Base-by-base conservation (phyloP, 2,113 vertebrate species). In the Beaufortia kweichowensis region DNA sequence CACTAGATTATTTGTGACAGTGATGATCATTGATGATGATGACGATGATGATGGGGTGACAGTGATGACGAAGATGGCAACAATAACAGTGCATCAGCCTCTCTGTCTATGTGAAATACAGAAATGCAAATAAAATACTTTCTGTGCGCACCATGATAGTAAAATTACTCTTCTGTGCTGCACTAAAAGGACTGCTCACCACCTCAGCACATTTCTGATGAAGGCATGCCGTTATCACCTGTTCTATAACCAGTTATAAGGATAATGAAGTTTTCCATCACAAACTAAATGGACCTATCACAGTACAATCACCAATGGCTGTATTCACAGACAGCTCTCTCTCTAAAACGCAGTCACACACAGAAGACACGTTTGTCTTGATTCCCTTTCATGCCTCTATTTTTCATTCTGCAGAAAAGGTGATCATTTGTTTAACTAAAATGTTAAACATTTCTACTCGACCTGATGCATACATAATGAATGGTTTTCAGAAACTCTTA, bases 231-330 rank as follows among this genome's bases (percentile, higher is more conserved):
- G 43, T 77, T 66, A 73, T 53, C 68, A 73, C 68, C 59, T 69
- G 64, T 63, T 76, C 21, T 76, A 48, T 15, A 73, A 28, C 62
- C 75, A 55, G 73, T 67, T 55, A 61, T 55, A 63, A 48, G 41
- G 61, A 77, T 72, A 77, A 81, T 72, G 60, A 66, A 14, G 19
- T 77, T 76, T 66, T 67, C 55, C 15, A 76, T 80, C 60, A 76
- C 74, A 56, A 14, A 81, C 35, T 55, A 35, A 24, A 56, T 59
- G 33, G 48, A 43, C 26, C 11, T 64, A 64, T 66, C 60, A 2
- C 39, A 29, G 61, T 50, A n/a, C 46, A 73, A 73, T 66, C 48
- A 43, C 48, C 64, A 63, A 48, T 3, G 31, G 41, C 71, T 46
- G 46, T 6, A 56, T 68, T 74, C 28, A 75, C 23, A 48, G 15